Evolutionary conservation across 2,113 vertebrate species (phyloP).

Genomic region (Probosciger aterrimus): DNA sequence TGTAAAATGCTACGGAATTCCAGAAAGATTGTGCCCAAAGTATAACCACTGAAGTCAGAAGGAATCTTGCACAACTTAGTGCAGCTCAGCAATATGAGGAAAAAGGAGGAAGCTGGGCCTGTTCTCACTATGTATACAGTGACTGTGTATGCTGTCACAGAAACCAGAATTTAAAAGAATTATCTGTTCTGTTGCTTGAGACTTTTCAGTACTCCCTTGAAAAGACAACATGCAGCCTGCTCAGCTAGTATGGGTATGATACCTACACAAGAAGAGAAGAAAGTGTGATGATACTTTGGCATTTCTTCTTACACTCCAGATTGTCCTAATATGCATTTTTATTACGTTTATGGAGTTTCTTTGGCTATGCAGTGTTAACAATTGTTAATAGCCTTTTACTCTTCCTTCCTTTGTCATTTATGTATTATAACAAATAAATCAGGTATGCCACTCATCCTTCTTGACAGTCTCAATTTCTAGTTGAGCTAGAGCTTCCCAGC

Average conservation of each 20-base stretch:
- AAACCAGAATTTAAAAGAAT: neutral
- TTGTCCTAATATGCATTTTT: neutral
- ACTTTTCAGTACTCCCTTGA: neutral
- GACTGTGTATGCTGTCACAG: neutral
- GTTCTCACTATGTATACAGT: neutral
- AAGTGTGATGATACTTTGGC: neutral
- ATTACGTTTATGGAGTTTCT: neutral
- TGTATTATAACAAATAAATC: neutral
- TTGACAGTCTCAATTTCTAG: neutral
- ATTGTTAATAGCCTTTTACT: neutral
- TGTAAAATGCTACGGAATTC: neutral
- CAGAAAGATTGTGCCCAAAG: neutral
- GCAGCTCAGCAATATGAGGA: neutral
- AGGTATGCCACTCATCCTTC: neutral
- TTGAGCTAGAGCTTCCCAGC: neutral
- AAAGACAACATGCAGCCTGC: neutral
- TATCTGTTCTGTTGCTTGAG: neutral
- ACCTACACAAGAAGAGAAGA: neutral
- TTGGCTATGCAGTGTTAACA: neutral
- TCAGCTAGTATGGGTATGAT: neutral
- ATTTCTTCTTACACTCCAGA: neutral
- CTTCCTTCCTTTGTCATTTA: neutral
- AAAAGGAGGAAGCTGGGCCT: neutral
- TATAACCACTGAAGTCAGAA: neutral
- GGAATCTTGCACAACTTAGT: neutral